Conservation (phyloP, 2,113 vertebrate species). For the Puffinus mauretanicus region DNA sequence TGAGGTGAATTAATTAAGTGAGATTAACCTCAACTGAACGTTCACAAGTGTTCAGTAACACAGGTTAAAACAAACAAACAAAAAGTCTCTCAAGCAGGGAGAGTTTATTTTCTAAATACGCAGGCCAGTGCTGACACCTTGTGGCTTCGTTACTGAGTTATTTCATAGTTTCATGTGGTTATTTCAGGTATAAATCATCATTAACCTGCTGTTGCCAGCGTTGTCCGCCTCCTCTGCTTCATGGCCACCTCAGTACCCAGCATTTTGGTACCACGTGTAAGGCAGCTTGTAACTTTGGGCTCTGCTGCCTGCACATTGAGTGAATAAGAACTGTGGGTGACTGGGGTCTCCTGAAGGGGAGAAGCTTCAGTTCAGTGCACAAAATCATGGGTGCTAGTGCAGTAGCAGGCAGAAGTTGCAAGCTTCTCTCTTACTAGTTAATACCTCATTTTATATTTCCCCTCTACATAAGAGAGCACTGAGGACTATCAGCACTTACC, state of each 20-base stretch:
- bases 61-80: neutral
- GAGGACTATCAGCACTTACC: neutral
- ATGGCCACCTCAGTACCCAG: neutral
- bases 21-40: neutral
- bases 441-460: neutral
- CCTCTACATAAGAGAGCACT: neutral
- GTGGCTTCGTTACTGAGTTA: neutral
- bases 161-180: neutral
- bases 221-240: neutral
- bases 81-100: neutral
- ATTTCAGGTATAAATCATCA: neutral
- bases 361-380: neutral
- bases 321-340: neutral
- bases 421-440: neutral
- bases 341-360: neutral
- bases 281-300: neutral
- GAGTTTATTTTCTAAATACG: neutral
- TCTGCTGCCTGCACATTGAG: neutral
- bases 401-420: neutral
- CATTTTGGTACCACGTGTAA: neutral
- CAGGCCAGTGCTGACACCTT: slow-evolving; percentile 35
- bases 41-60: neutral
- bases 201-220: neutral
- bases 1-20: neutral
- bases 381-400: neutral